These are phyloP conservation scores for Acropternis orthonyx DNA, from an alignment of 2,797 vertebrate species.

Conservation along the genomic window DNA sequence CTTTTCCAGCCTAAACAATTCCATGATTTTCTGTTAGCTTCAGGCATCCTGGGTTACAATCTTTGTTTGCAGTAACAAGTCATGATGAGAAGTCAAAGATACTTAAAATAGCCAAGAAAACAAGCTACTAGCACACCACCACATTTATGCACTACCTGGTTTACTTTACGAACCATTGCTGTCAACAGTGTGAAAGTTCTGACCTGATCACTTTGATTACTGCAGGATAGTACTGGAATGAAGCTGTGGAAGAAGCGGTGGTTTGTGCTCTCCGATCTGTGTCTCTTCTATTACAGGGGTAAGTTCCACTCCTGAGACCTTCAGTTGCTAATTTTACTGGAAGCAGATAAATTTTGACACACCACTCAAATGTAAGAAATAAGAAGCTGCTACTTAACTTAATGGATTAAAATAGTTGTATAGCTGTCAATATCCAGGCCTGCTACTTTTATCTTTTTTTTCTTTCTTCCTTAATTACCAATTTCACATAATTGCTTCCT, in stretches of 20 bases:
- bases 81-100: neutral
- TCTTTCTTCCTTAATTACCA: neutral
- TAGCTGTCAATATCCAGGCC: neutral
- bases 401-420: neutral
- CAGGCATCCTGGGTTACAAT: neutral
- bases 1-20: neutral
- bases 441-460: neutral
- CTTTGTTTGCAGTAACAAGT: neutral
- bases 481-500: neutral
- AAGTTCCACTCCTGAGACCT: slow-evolving; percentile 56
- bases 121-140: neutral
- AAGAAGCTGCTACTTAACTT: neutral
- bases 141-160: neutral
- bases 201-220: neutral
- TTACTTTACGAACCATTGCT: neutral
- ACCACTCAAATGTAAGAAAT: neutral
- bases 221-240: slow-evolving; percentile 96
- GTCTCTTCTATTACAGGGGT: slow-evolving; percentile 99
- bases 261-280: slow-evolving; percentile 96
- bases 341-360: neutral
- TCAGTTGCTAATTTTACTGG: neutral
- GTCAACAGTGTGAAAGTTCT: neutral
- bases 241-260: slow-evolving; percentile 98
- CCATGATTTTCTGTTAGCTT: neutral
- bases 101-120: neutral